phyloP scores from a whole-genome alignment of 2,113 vertebrate genomes.

The Girardinichthys multiradiatus region DNA sequence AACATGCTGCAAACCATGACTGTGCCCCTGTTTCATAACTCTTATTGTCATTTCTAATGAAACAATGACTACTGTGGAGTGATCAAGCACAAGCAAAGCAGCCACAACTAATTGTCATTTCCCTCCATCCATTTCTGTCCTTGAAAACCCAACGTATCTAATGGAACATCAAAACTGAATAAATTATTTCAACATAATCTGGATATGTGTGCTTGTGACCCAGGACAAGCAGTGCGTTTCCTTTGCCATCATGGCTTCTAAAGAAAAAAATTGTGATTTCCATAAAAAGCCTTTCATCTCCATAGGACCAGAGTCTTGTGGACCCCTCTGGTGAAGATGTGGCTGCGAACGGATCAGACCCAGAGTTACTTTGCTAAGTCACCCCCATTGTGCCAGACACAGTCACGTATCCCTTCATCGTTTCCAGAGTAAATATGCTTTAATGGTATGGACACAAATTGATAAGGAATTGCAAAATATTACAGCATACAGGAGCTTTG shows the following conservation, averaged over 20 bases:
- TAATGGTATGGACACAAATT: constrained; percentile 35
- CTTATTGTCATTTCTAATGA: constrained; percentile 47
- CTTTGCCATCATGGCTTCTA: constrained; percentile 41
- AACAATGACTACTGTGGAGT: constrained; percentile 54
- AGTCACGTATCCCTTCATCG: constrained; percentile 63
- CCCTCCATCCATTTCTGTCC: constrained; percentile 17
- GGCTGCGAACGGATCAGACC: constrained; percentile 28
- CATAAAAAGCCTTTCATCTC: constrained; percentile 67
- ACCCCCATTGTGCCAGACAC: constrained; percentile 40
- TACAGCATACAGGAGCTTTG: constrained; percentile 40
- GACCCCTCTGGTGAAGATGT: constrained; percentile 49
- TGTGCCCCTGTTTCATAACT: constrained; percentile 30
- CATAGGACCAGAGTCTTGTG: constrained; percentile 34
- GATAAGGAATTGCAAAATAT: constrained; percentile 33
- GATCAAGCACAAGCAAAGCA: constrained; percentile 28
- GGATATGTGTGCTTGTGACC: constrained; percentile 23
- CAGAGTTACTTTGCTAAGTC: constrained; percentile 45
- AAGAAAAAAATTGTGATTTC: constrained; percentile 35
- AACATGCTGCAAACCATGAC: constrained; percentile 35
- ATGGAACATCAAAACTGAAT: constrained; percentile 4
- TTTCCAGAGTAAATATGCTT: constrained; percentile 42
- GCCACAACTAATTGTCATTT: constrained; percentile 20
- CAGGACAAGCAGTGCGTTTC: constrained; percentile 30
- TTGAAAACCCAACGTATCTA: constrained; percentile 4
- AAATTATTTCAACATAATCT: constrained; percentile 12